phyloP scores from a whole-genome alignment of 2,888 invertebrate genomes.

The Ophion slaviceki region DNA sequence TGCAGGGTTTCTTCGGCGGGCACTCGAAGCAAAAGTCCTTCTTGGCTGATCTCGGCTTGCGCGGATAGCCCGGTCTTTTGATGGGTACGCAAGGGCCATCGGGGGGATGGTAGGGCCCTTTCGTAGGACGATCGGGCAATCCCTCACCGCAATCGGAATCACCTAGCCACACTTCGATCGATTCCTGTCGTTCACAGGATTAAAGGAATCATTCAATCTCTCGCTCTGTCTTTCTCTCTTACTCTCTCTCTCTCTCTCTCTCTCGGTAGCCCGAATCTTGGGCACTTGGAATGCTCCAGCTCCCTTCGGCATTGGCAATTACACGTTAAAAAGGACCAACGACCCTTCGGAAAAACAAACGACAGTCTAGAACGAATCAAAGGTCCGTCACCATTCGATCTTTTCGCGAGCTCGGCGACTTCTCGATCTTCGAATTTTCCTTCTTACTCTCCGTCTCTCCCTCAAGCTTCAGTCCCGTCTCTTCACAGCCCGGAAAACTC shows the following conservation, averaged over 20 bases:
- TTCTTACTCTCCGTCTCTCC: neutral
- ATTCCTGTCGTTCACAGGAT: conserved; percentile 60
- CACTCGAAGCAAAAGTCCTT: conserved; percentile 79
- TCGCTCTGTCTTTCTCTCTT: neutral
- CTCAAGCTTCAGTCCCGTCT: conserved; percentile 34
- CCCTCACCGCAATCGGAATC: conserved; percentile 75
- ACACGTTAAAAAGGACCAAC: conserved; percentile 8
- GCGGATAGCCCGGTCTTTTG: conserved; percentile 74
- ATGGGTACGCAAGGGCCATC: conserved; percentile 75
- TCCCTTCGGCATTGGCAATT: conserved; percentile 48
- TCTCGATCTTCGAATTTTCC: conserved; percentile 27
- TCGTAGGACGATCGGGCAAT: conserved; percentile 68
- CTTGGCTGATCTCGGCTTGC: conserved; percentile 70
- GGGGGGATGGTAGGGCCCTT: conserved; percentile 75
- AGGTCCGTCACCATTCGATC: conserved; percentile 48
- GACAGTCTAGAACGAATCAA: conserved; percentile 40
- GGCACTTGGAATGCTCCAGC: conserved; percentile 55
- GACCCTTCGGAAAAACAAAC: neutral
- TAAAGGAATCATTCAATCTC: conserved; percentile 52
- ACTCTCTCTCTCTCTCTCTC: neutral
- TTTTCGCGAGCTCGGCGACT: conserved; percentile 31
- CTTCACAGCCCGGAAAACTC: conserved; percentile 56
- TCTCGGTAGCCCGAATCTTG: conserved; percentile 39
- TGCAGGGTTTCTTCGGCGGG: conserved; percentile 78
- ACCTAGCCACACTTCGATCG: conserved; percentile 65